These are phyloP conservation scores for Astur gentilis DNA, from an alignment of 2,113 vertebrate genomes.

Conservation along the genomic window DNA sequence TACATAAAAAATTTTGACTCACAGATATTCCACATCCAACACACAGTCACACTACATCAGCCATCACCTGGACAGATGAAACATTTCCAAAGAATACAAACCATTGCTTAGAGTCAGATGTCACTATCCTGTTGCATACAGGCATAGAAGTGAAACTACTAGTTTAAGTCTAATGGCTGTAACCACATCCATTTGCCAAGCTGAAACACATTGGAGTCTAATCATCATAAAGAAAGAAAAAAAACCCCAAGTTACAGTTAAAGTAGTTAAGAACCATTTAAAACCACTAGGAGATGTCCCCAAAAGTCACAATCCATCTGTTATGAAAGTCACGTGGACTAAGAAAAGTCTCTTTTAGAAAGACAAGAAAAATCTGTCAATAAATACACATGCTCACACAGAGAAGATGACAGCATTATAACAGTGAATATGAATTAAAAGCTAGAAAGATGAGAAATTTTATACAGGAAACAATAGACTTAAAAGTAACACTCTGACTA, in stretches of 20 bases:
- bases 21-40: background rate
- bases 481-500: background rate
- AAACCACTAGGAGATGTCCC: background rate
- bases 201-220: background rate
- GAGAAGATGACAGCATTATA: background rate
- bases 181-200: background rate
- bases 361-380: background rate
- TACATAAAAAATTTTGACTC: background rate
- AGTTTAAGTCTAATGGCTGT: background rate
- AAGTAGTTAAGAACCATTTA: background rate
- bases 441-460: background rate
- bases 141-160: background rate
- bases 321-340: background rate
- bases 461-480: background rate
- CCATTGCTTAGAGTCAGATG: background rate
- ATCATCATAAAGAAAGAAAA: background rate
- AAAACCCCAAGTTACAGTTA: background rate
- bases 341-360: background rate
- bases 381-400: background rate
- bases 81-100: background rate
- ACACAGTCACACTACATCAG: background rate
- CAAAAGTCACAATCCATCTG: background rate
- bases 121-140: background rate
- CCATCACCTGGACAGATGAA: background rate
- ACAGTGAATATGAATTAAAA: background rate